Conservation (phyloP, 1,140 invertebrate genomes). For the Lamellibrachia luymesi region DNA sequence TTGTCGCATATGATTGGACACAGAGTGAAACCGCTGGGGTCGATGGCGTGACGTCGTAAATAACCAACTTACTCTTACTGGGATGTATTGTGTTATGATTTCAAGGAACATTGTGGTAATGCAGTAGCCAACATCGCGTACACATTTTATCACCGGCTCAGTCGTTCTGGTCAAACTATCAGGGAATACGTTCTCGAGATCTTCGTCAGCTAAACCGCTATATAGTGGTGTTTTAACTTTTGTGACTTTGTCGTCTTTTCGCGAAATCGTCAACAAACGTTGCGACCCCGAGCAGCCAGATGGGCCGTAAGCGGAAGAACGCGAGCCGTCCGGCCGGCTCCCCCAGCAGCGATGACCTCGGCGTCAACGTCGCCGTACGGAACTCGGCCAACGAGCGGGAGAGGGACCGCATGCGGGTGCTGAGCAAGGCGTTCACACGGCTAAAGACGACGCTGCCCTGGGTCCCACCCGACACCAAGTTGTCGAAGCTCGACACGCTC, state of each 20-base stretch:
- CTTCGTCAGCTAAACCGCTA: neutral
- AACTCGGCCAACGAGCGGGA: constrained; percentile 87
- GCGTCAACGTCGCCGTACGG: neutral
- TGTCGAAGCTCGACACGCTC: constrained; percentile 55
- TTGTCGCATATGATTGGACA: neutral
- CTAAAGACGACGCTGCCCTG: constrained; percentile 64
- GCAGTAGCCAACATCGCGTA: neutral
- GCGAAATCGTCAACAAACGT: neutral
- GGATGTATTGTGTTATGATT: neutral
- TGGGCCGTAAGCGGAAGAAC: constrained; percentile 10
- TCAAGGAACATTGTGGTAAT: neutral
- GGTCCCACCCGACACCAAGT: constrained; percentile 55
- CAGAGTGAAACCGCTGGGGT: neutral
- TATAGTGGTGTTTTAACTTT: neutral
- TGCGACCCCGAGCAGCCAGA: neutral
- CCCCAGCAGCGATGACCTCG: neutral
- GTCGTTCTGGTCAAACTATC: neutral
- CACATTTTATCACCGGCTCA: neutral
- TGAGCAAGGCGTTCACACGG: constrained; percentile 87
- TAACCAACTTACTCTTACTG: neutral
- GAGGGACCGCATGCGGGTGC: constrained; percentile 85
- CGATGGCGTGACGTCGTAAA: neutral
- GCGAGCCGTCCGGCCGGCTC: neutral
- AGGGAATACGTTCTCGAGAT: neutral
- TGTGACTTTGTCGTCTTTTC: neutral